Conservation (phyloP, 2,797 vertebrate genomes). For the Tiaroga cobitis region DNA sequence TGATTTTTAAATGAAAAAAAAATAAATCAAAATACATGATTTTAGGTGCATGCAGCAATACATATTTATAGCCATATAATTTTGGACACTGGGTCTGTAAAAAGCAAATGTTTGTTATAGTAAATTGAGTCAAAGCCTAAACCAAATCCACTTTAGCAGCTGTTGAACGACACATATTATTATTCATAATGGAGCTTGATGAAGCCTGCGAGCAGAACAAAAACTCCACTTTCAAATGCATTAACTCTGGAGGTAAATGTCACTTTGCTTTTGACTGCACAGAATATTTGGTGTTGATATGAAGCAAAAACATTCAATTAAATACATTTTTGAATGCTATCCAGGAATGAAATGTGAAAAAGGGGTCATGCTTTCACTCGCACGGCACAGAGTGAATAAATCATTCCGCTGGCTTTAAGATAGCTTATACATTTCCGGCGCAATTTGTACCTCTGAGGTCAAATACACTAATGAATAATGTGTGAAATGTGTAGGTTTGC, state of each 20-base stretch:
- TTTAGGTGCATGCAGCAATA: background rate
- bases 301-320: constrained; percentile 4
- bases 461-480: constrained; percentile 21
- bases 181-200: constrained; percentile 24
- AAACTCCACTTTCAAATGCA: constrained; percentile 14
- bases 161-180: constrained; percentile 14
- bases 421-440: constrained; percentile 1
- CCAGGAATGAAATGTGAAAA: background rate
- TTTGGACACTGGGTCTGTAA: background rate
- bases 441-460: constrained; percentile 8
- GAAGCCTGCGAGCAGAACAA: constrained; percentile 20
- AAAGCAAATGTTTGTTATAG: background rate
- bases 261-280: constrained; percentile 22
- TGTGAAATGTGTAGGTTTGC: constrained; percentile 7
- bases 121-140: constrained; percentile 6
- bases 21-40: background rate
- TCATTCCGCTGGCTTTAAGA: background rate
- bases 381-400: background rate
- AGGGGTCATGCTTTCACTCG: background rate
- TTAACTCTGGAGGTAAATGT: constrained; percentile 25
- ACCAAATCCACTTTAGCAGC: background rate
- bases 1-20: background rate
- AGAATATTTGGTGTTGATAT: background rate
- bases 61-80: background rate
- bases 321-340: background rate